phyloP scores from a whole-genome alignment of 2,113 vertebrate species.

The Atherinomorus stipes region DNA sequence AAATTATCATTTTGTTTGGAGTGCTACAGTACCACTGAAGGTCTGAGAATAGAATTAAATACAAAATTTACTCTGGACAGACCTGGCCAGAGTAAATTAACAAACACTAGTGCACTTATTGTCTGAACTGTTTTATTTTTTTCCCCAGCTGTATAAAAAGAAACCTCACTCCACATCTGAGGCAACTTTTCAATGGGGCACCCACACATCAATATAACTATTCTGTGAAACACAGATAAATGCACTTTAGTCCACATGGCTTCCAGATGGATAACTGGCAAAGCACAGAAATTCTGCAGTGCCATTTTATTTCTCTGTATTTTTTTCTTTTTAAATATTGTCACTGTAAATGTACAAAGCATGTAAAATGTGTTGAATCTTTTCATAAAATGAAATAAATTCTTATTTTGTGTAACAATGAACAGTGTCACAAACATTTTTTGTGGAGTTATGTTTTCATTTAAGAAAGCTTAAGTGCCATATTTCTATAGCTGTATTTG shows the following conservation, averaged over 20 bases:
- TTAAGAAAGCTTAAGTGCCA: background rate
- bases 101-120: conserved; percentile 24
- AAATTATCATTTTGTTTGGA: background rate
- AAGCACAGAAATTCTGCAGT: conserved; percentile 1
- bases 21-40: background rate
- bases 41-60: background rate
- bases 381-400: background rate
- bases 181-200: background rate
- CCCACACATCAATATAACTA: background rate
- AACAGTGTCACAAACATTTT: background rate
- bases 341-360: conserved; percentile 23
- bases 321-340: background rate
- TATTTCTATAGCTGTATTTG: background rate
- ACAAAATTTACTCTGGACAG: background rate
- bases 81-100: background rate
- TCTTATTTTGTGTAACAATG: conserved; percentile 38
- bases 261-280: conserved; percentile 5
- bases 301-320: background rate
- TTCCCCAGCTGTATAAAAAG: background rate
- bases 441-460: background rate
- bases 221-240: conserved; percentile 15
- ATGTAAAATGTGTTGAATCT: background rate
- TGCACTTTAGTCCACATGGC: conserved; percentile 10
- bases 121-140: conserved; percentile 1
- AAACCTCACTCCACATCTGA: conserved; percentile 14